Base-by-base conservation (phyloP, 2,888 invertebrate species). In the Eupsilia transversa region DNA sequence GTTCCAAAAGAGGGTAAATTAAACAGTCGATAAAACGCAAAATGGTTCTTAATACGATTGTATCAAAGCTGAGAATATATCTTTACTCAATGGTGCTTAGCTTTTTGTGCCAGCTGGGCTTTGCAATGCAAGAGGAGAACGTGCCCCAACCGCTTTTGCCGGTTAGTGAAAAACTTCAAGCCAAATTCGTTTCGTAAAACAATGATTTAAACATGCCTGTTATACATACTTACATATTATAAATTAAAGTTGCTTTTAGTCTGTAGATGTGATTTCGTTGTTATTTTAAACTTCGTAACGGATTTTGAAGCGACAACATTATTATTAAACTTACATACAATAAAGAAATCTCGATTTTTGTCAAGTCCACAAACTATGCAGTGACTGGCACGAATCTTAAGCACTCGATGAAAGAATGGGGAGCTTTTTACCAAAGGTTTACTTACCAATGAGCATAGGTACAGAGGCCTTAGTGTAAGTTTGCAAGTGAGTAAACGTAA, bases 121-220 rank as follows among this genome's bases (percentile, higher is more conserved):
- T 81, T 87, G 91, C 91, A 93, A 93, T 92, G 94, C 94, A 94
- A 94, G 92, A 92, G 93, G 93, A 96, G 95, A 96, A 95, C 96
- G 94, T 95, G 96, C 94, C 94, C 94, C 89, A 92, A 96, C 96
- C 93, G 93, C 95, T 94, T 94, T 94, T 92, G 93, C 93, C 92
- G 89, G 92, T 93, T 93, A 87, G 90, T 92, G 91, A 93, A 95
- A 94, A 94, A 91, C 89, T 90, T 90, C 76, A 87, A 88, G 87
- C 89, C 84, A 85, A 89, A 91, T 87, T 86, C 78, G 86, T 88
- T 89, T 89, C 81, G 75, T 85, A 85, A 83, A 87, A 88, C 87
- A 86, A 86, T 82, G 80, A 80, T 67, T 79, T 64, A 72, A 86
- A 74, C 77, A 52, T 72, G 65, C 30, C 38, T n/a, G n/a, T n/a